Base-by-base conservation (phyloP, 92 coral and sea anemone genomes). In the Epizoanthus scotinus region DNA sequence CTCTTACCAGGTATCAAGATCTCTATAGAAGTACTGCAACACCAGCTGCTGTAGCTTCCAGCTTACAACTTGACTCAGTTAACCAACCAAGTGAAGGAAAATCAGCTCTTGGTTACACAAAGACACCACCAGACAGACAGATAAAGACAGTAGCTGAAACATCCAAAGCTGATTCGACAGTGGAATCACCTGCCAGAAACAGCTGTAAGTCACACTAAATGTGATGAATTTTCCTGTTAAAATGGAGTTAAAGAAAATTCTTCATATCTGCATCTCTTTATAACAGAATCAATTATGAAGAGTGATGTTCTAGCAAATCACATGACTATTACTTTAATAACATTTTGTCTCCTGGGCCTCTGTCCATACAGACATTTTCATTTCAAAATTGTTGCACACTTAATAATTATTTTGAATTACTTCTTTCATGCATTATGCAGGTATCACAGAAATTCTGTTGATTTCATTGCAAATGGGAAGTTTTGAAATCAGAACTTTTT, bases 41-140 rank as follows among this genome's bases (percentile, higher is more conserved):
- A 59, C 77, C 80, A 19, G 77, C 90, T 8, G 58, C 61, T 40
- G 80, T 73, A 24, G 87, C 80, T 6, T 82, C 87, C n/a, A 61
- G 56, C 22, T 69, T 77, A 54, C 19, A 17, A 17, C 84, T 87
- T 21, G 67, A 82, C 40, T 52, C 58, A 8, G 1, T 9, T 50
- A 29, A 17, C 49, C 58, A 77, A 52, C 17, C 71, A 25, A 20
- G 19, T 52, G 62, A 82, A 58, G 28, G n/a, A 62, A 61, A 59
- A 14, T 14, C 50, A 18, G 13, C 24, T 71, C 36, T 47, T 5
- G 22, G 21, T 14, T 38, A 14, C 14, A 56, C 56, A 56, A 8
- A 49, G 31, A 27, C 20, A 15, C 17, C 36, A 17, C 79, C 19
- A 26, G 50, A 56, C 62, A n/a, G 52, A 31, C 10, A 73, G 28